Percentiles rank a stretch among this genome's conserved stretches.
These are phyloP conservation scores for Phortica magna DNA, from an alignment of 2,888 invertebrate species.

Conservation along the genomic window DNA sequence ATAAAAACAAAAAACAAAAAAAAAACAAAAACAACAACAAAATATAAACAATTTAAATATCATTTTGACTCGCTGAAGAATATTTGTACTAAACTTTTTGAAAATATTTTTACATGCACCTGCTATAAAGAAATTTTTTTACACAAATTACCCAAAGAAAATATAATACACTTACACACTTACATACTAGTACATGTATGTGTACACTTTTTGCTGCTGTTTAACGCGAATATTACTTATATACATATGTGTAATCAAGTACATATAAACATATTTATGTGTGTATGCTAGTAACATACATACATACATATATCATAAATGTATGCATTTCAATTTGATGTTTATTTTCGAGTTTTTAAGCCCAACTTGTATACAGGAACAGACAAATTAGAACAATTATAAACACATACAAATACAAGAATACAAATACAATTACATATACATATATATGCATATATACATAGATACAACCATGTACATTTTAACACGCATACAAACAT, in stretches of 20 bases:
- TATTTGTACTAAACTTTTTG: constrained; percentile 41
- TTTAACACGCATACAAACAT: constrained; percentile 41
- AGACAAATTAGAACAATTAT: constrained; percentile 44
- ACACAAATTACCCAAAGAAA: constrained; percentile 40
- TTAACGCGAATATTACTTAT: constrained; percentile 32
- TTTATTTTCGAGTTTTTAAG: constrained; percentile 64
- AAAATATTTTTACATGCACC: constrained; percentile 27
- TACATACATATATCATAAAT: constrained; percentile 51
- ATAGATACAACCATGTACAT: constrained; percentile 41
- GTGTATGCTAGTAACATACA: constrained; percentile 50
- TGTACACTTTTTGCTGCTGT: constrained; percentile 31
- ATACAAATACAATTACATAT: constrained; percentile 53
- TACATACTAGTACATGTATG: constrained; percentile 36
- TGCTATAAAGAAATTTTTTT: constrained; percentile 22
- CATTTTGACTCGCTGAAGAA: constrained; percentile 51
- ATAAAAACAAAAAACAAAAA: constrained; percentile 10
- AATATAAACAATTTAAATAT: constrained; percentile 39
- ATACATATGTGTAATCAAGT: constrained; percentile 45
- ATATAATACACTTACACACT: constrained; percentile 41
- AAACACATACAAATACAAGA: constrained; percentile 64
- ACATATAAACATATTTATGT: constrained; percentile 47
- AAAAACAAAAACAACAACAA: constrained; percentile 21
- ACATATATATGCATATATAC: constrained; percentile 51
- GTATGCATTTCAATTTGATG: constrained; percentile 65
- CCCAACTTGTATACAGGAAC: constrained; percentile 61